Conservation (phyloP, 2,113 vertebrate species). For the Campylomormyrus numenius region DNA sequence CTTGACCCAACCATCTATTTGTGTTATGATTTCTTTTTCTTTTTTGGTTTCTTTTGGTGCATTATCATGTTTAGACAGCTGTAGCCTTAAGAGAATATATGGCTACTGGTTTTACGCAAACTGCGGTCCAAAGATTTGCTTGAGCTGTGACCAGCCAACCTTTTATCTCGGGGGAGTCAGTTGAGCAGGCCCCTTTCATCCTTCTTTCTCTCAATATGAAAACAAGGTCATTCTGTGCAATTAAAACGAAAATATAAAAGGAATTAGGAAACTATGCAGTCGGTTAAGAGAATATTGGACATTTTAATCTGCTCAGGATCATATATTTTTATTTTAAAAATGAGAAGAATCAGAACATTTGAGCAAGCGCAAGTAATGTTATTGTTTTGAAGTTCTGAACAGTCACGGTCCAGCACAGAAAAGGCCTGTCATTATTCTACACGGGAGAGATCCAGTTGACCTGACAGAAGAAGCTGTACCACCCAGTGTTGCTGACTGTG, state of each 20-base stretch:
- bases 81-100: not conserved
- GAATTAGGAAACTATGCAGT: not conserved
- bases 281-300: not conserved
- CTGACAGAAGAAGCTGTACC: not conserved
- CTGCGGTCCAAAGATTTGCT: not conserved
- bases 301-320: not conserved
- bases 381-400: not conserved
- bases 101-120: not conserved
- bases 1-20: not conserved
- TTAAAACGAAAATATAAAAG: not conserved
- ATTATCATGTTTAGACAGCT: conserved; percentile 1
- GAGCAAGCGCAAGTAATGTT: not conserved
- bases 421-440: conserved; percentile 3
- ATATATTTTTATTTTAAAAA: not conserved
- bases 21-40: not conserved
- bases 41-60: not conserved
- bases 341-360: not conserved
- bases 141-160: not conserved
- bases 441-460: not conserved
- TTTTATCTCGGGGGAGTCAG: not conserved
- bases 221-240: not conserved
- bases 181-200: not conserved
- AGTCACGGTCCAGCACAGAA: not conserved
- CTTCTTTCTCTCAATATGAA: not conserved
- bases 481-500: not conserved